phyloP scores from a whole-genome alignment of 30 jellyfish, hydroid and myxozoan species.

The Aurelia sp. region DNA sequence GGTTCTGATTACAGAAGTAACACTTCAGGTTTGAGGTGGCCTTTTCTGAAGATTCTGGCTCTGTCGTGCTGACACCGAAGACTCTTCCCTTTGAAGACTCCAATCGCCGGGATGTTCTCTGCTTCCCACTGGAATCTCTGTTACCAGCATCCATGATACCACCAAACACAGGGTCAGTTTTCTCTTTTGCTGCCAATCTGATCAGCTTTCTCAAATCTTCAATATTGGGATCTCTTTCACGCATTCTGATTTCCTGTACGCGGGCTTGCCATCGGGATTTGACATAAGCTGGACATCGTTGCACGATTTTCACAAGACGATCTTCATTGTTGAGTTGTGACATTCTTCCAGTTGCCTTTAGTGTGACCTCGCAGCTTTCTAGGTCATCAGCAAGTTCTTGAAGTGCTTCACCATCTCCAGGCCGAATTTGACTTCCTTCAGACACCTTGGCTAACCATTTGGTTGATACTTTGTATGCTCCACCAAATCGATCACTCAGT shows the following conservation, averaged over 20 bases:
- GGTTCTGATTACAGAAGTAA: background rate
- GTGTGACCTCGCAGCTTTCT: too few relatives aligned
- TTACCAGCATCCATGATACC: background rate
- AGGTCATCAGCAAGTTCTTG: too few relatives aligned
- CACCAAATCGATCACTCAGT: background rate
- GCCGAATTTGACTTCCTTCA: slow-evolving; percentile 1
- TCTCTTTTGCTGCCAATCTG: slow-evolving; percentile 2
- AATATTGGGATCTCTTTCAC: background rate
- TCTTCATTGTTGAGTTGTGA: too few relatives aligned
- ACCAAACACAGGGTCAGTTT: background rate
- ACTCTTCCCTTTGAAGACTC: background rate
- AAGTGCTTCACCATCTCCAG: slow-evolving; percentile 44
- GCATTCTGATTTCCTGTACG: too few relatives aligned
- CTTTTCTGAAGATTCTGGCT: background rate
- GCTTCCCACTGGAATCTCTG: background rate
- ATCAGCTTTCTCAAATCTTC: slow-evolving; percentile 15
- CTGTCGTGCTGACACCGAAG: background rate
- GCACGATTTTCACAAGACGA: slow-evolving; percentile 9
- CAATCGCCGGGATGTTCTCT: background rate
- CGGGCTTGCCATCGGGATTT: too few relatives aligned
- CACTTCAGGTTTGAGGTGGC: background rate
- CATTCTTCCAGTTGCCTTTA: too few relatives aligned
- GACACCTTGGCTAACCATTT: slow-evolving; percentile 22
- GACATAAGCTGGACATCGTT: too few relatives aligned
- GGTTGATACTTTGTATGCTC: slow-evolving; percentile 23